Conservation (phyloP, 2,113 vertebrate species). For the Stigmatopora nigra region DNA sequence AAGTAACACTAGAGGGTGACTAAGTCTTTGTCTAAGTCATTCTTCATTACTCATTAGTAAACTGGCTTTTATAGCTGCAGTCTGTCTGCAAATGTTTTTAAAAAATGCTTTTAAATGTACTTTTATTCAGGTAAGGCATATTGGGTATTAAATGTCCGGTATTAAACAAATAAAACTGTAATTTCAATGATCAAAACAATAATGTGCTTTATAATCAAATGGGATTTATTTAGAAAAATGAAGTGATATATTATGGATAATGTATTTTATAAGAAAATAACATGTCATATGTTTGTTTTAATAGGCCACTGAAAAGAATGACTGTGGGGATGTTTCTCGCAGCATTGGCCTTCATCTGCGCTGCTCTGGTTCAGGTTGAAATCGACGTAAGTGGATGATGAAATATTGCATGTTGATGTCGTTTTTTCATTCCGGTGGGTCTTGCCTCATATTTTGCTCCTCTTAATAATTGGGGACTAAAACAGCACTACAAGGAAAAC, state of each 20-base stretch:
- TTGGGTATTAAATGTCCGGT: no score
- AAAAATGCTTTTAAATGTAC: no score
- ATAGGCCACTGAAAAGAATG: slow-evolving; percentile 86
- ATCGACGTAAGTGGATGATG: slow-evolving; percentile 82
- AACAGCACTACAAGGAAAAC: not conserved
- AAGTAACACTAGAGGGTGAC: slow-evolving; percentile 49
- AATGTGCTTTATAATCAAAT: no score
- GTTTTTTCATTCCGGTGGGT: not conserved
- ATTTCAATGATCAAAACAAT: not conserved
- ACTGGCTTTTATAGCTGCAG: no score
- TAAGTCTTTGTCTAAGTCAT: not conserved
- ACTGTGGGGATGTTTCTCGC: slow-evolving; percentile 91
- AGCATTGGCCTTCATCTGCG: slow-evolving; percentile 82
- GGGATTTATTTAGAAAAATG: no score
- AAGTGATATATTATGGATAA: no score
- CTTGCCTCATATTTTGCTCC: not conserved
- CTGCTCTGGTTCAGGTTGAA: slow-evolving; percentile 80
- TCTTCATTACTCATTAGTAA: no score
- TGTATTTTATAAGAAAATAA: no score
- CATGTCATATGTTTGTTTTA: slow-evolving; percentile 5
- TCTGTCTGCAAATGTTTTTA: no score
- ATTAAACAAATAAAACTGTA: not conserved
- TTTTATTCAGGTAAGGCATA: no score
- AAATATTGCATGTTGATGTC: not conserved
- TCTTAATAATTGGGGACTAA: not conserved